These are phyloP conservation scores for Argyrosomus japonicus DNA, from an alignment of 2,113 vertebrate species.

Conservation along the genomic window DNA sequence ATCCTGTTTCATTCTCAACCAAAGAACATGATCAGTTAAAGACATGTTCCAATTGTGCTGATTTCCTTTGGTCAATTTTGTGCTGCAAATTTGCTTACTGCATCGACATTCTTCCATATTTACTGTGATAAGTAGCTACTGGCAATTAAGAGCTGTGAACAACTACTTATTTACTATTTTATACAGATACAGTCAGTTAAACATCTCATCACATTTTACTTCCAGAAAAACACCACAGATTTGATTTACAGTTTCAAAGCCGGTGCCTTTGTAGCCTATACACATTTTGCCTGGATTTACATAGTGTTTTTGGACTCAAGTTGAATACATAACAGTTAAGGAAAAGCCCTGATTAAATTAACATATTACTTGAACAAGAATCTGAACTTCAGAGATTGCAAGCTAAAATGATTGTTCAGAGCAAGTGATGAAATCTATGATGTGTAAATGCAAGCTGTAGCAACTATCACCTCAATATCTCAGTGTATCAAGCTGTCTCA, in stretches of 20 bases:
- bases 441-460: conserved; percentile 52
- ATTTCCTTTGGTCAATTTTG: not conserved
- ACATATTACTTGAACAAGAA: conserved; percentile 24
- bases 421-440: conserved; percentile 41
- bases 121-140: not conserved
- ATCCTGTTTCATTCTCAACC: not conserved
- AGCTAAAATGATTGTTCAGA: conserved; percentile 14
- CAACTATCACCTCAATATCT: conserved; percentile 53
- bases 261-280: conserved; percentile 4
- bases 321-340: conserved; percentile 11
- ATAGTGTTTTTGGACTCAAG: conserved; percentile 23
- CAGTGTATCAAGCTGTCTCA: conserved; percentile 43
- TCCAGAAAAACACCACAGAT: not conserved
- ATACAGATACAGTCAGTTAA: not conserved
- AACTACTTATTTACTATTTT: not conserved
- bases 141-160: not conserved
- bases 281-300: conserved; percentile 31
- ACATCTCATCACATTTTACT: not conserved
- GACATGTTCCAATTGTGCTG: not conserved
- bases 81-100: too few relatives aligned
- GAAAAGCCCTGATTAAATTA: conserved; percentile 30
- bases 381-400: conserved; percentile 12
- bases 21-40: not conserved
- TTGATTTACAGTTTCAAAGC: conserved; percentile 40
- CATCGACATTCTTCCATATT: not conserved